phyloP scores from a whole-genome alignment of 2,797 vertebrate genomes.

The Galagoides demidoff region DNA sequence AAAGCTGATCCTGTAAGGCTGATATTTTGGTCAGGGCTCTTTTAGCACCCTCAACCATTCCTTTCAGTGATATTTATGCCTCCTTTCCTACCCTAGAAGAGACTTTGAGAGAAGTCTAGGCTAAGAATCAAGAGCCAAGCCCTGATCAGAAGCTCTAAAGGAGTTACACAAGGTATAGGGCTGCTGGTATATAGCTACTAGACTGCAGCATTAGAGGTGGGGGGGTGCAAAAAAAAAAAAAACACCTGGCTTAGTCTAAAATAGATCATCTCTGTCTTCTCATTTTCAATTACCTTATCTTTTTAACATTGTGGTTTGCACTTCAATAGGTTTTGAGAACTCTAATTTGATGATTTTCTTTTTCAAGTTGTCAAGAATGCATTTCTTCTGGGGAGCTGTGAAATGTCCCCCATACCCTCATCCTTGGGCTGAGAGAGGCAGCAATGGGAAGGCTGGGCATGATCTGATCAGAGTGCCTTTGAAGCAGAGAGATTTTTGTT shows the following conservation, averaged over 20 bases:
- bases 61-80: conserved; percentile 29
- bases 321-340: not conserved
- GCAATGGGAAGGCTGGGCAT: not conserved
- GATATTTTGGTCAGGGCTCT: conserved; percentile 34
- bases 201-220: not conserved
- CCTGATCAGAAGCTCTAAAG: not conserved
- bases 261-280: not conserved
- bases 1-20: conserved; percentile 39
- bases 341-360: conserved; percentile 26
- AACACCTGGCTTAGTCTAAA: not conserved
- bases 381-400: conserved; percentile 12
- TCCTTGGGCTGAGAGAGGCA: conserved; percentile 35
- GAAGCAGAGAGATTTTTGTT: conserved; percentile 67
- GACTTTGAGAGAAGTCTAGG: not conserved
- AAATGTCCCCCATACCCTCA: not conserved
- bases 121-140: not conserved
- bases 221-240: not conserved
- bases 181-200: not conserved
- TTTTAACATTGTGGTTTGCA: not conserved
- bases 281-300: not conserved
- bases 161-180: not conserved
- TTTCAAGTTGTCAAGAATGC: conserved; percentile 34
- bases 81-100: conserved; percentile 1
- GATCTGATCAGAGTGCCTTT: conserved; percentile 66
- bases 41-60: conserved; percentile 23